Evolutionary conservation across 2,113 vertebrate genomes (phyloP), one percentile per base, ranked within the genome.

Genomic region (Pteruthius melanotis): DNA sequence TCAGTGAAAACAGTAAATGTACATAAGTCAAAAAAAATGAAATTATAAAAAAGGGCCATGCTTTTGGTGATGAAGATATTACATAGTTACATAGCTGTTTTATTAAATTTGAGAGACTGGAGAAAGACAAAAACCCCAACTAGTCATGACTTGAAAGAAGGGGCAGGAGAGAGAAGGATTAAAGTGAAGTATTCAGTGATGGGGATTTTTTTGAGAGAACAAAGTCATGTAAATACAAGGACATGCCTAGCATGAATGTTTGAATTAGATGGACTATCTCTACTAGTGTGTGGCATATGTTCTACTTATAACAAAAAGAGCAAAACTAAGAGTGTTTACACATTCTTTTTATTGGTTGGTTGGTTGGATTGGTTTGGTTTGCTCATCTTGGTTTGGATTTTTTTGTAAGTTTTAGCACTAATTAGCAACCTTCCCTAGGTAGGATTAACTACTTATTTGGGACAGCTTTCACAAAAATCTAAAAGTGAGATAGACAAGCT

Each of bases 161-260:
- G 5, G 9, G 3, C 18, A 87, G 49, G 60, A 21, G 9, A 56
- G 16, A 59, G 13, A 11, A 59, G 9, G 28, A 61, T 61, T 11
- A 65, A 69, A 53, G 20, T 24, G 49, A 56, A 31, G 2, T 4
- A 78, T 65, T 28, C 13, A 18, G 2, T 74, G 40, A 64, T 15
- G 12, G 14, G 21, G 27, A 14, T 21, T 33, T 40, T 42, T 85
- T 21, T 42, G 4, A 15, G 26, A 66, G 5, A 44, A 27, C 7
- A 22, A 8, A 72, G 22, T 40, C 3, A 18, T 20, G 24, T 44
- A 61, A 87, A 56, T 21, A 72, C 8, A 82, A 42, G 16, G 22
- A 44, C 3, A 9, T 59, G 13, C 2, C 16, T 83, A 79, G 20
- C 4, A 26, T 19, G 37, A 65, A 61, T 0, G 0, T 39, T 40